Evolutionary conservation across 2,888 invertebrate species (phyloP).

Genomic region (Oscheius sp.): DNA sequence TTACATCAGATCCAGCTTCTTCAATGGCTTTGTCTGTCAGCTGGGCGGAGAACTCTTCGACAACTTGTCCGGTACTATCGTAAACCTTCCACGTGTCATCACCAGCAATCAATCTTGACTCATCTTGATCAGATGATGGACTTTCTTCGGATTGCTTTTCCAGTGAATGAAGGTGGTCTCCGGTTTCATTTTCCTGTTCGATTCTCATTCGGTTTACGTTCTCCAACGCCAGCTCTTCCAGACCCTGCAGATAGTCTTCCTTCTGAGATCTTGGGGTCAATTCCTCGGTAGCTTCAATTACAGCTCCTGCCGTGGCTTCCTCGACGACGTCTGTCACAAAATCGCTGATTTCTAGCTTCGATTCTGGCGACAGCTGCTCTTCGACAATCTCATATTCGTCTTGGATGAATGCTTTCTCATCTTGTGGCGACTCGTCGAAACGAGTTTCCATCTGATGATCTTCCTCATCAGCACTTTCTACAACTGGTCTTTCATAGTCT

Average conservation of each 20-base stretch:
- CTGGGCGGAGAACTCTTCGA: conserved; percentile 49
- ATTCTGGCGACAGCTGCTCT: conserved; percentile 29
- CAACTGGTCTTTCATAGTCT: neutral
- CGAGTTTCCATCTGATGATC: conserved; percentile 22
- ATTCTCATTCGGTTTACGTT: conserved; percentile 18
- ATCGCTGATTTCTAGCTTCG: conserved; percentile 32
- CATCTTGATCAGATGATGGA: conserved; percentile 35
- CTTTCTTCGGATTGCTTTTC: conserved; percentile 24
- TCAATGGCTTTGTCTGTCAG: conserved; percentile 44
- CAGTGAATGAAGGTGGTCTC: conserved; percentile 21
- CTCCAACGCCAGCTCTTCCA: conserved; percentile 20
- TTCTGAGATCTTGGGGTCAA: conserved; percentile 6
- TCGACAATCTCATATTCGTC: conserved; percentile 16
- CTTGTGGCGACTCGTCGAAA: conserved; percentile 30
- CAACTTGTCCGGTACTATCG: conserved; percentile 41
- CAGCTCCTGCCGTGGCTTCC: conserved; percentile 19
- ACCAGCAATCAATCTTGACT: conserved; percentile 37
- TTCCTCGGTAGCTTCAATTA: conserved; percentile 3
- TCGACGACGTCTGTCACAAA: conserved; percentile 16
- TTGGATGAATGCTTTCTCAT: too few relatives aligned
- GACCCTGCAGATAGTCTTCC: neutral
- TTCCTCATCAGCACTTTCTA: neutral
- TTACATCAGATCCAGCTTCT: conserved; percentile 39
- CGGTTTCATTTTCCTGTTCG: neutral
- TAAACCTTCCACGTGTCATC: conserved; percentile 48